Evolutionary conservation across 2,888 invertebrate genomes (phyloP), one percentile per base, ranked within the genome.

Genomic region (Tenthredo distinguenda): DNA sequence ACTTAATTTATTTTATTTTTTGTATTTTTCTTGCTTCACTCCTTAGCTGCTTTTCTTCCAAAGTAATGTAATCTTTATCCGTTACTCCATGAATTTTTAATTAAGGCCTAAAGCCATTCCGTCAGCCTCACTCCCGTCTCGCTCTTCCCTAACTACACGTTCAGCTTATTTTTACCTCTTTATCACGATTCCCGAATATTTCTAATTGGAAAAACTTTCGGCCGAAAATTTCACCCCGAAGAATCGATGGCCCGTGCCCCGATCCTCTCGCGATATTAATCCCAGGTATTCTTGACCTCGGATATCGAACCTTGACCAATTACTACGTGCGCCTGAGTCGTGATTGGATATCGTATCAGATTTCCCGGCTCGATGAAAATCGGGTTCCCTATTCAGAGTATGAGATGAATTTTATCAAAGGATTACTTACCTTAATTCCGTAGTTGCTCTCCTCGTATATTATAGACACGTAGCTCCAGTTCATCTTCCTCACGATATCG

Each of bases 381-480:
- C 26, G 4, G 34, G 4, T 68, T 18, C 7, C 6, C 18, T 34
- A 68, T 5, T 18, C 15, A 5, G 0, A 31, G 18, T 18, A 68
- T 68, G 34, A 5, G 18, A 34, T 18, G 10, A 26, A 68, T 18
- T 34, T 68, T 68, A 4, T 6, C 18, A 12, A 15, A n/a, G 0
- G 4, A 68, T 34, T 6, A 92, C 93, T 93, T 91, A 97, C 98
- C 96, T 98, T 98, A 87, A 98, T 98, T 9, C 99, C 99, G 91
- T 99, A 99, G 94, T 98, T 98, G 86, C 98, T 98, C 93, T 99
- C 99, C 93, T 99, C 99, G 92, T 99, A 99, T 88, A 99, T 97
- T 89, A 99, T 98, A 83, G 98, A 98, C 31, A 99, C 97, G 94
- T 99, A 99, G 87, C 97, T 98, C 99, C 99, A 99, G 77, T 96